Evolutionary conservation across 2,113 vertebrate species (phyloP), one percentile per base, ranked within the genome.

Genomic region (Thermophis baileyi): DNA sequence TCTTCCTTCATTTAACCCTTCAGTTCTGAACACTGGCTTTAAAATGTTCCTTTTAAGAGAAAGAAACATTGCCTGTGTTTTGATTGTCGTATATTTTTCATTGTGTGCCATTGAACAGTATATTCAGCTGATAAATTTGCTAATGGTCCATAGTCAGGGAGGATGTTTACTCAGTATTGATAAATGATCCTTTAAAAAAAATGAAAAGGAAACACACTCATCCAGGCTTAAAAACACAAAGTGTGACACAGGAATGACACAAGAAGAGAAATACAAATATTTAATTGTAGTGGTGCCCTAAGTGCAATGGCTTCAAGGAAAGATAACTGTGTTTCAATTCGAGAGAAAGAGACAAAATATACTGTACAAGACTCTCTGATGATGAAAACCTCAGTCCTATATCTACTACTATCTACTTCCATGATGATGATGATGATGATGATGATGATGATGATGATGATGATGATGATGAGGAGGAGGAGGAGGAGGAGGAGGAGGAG

Each of bases 61-160:
- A 22, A 88, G 86, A 81, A 94, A 53, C 88, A 93, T 90, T 85
- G 50, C 35, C 93, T 60, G 44, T 55, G 92, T 86, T 94, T 93
- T 89, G 94, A 93, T 60, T 50, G 85, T 95, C 93, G 95, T 69
- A 53, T 93, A 51, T 94, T 88, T 54, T 85, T 81, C 92, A 51
- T 96, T 46, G 96, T 94, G 95, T 94, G 95, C 92, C 92, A 93
- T 40, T 69, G 92, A 89, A 94, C 91, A 94, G 89, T 25, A 88
- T 91, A 55, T 95, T 94, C 49, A 27, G 50, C 51, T 91, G 90
- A 85, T 57, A 87, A 60, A 60, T 91, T 60, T 87, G 51, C 54
- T 91, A 49, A 91, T 35, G 54, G 87, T 91, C 40, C 85, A 91
- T 87, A 24, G 51, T 12, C 85, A 57, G 85, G 81, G 44, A 91